Evolutionary conservation across 2,888 invertebrate species (phyloP).

Genomic region (Hyalella azteca): DNA sequence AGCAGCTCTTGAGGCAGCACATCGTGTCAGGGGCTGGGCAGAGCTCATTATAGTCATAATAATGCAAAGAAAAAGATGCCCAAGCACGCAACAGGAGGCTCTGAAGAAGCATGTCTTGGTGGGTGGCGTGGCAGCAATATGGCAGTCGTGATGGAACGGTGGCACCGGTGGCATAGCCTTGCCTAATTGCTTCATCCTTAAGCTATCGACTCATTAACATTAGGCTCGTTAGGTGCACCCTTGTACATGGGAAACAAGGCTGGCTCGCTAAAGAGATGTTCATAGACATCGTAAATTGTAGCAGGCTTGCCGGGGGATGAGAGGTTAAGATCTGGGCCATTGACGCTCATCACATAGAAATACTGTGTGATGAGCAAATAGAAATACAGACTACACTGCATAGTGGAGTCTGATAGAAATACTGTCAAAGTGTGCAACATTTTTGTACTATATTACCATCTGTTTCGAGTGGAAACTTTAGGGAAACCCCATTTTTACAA

Average conservation of each 20-base stretch:
- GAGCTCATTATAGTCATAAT: not conserved
- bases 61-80: constrained; percentile 1
- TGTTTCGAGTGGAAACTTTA: no score
- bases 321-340: not conserved
- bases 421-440: no score
- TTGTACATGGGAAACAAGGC: constrained; percentile 11
- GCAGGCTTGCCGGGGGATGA: not conserved
- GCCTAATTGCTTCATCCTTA: constrained; percentile 33
- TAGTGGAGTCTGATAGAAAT: no score
- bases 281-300: not conserved
- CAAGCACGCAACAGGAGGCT: not conserved
- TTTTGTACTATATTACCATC: no score
- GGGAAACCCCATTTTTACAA: no score
- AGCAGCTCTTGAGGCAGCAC: not conserved
- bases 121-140: constrained; percentile 28
- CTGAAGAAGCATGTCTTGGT: not conserved
- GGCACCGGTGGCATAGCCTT: constrained; percentile 33
- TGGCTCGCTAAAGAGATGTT: constrained; percentile 15
- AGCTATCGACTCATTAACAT: constrained; percentile 34
- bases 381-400: no score
- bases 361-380: no score
- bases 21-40: not conserved
- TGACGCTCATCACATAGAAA: no score
- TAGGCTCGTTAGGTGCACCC: constrained; percentile 30
- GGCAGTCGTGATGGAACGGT: constrained; percentile 24